Evolutionary conservation across 2,797 vertebrate genomes (phyloP), one percentile per base, ranked within the genome.

Genomic region (Trematomus bernacchii): DNA sequence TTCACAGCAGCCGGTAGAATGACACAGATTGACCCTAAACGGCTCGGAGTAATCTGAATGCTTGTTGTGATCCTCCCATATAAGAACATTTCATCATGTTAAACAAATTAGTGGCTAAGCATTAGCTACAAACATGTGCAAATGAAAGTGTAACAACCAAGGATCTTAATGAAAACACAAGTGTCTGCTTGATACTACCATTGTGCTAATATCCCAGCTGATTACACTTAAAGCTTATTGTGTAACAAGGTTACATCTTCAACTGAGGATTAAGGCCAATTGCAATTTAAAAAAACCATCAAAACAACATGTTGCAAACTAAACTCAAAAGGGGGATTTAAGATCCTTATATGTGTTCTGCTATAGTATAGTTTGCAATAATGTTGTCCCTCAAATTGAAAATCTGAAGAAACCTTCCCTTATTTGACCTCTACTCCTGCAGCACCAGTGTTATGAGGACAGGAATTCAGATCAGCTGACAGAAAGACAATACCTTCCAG

Each of bases 391-490:
- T 55, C 13, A 33, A 51, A 40, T 52, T 58, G 19, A 54, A 61
- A 14, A 50, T 43, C 18, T 16, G 40, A 30, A 77, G 52, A 70
- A 58, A 61, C 19, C 0, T 65, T 54, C 55, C 21, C 60, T 19
- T 52, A 27, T 54, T 54, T 82, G 66, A 83, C 63, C 74, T 73
- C 59, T 75, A 0, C 19, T 58, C 19, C 66, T 66, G 55, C 73
- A 51, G 71, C 65, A 53, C 13, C 58, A 52, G 67, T 18, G 57
- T 61, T 63, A 18, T 42, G 66, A 76, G 52, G 65, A 76, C 62
- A 60, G 76, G 71, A 83, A 79, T 62, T 77, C 69, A 62, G 14
- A 23, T 79, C 66, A 74, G 79, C 85, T 76, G 69, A 86, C 53
- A 43, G 60, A 76, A 51, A 53, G 64, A 80, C 64, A 79, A 58